These are phyloP conservation scores for Enteromius unitaeniatus DNA, from an alignment of 2,797 vertebrate genomes.

Conservation along the genomic window DNA sequence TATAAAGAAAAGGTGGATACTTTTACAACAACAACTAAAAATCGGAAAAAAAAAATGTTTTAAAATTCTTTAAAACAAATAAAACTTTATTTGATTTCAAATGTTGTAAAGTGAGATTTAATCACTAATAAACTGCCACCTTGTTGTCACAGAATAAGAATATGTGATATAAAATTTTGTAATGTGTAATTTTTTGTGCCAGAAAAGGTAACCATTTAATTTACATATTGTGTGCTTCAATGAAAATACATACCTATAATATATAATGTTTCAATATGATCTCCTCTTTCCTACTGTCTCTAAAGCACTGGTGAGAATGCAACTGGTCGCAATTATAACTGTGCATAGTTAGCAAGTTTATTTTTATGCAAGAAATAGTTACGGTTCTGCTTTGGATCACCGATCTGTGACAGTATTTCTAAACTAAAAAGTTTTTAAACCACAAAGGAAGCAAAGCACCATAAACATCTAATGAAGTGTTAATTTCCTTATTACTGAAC, in stretches of 20 bases:
- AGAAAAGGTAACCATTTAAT: not conserved
- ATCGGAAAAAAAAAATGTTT: not conserved
- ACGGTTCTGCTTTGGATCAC: not conserved
- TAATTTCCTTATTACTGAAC: not conserved
- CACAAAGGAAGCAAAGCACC: not conserved
- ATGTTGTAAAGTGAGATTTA: not conserved
- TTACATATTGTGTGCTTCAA: not conserved
- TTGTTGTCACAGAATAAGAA: too few relatives aligned
- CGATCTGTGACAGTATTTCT: not conserved
- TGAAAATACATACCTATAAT: not conserved
- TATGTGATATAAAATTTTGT: too few relatives aligned
- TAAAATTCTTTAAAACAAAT: not conserved
- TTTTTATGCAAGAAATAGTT: not conserved
- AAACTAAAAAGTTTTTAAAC: not conserved
- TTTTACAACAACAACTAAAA: not conserved
- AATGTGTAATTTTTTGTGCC: not conserved
- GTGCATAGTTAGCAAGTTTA: not conserved
- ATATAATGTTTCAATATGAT: constrained; percentile 3
- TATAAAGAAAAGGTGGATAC: not conserved
- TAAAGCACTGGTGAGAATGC: not conserved
- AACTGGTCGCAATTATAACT: not conserved
- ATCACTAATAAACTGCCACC: not conserved
- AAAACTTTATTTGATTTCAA: not conserved
- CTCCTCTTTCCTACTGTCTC: not conserved
- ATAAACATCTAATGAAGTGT: not conserved